A percentile compares a stretch with the other conserved stretches of the same genome.
Conservation (phyloP, 2,113 vertebrate genomes). For the Nothoprocta perdicaria region DNA sequence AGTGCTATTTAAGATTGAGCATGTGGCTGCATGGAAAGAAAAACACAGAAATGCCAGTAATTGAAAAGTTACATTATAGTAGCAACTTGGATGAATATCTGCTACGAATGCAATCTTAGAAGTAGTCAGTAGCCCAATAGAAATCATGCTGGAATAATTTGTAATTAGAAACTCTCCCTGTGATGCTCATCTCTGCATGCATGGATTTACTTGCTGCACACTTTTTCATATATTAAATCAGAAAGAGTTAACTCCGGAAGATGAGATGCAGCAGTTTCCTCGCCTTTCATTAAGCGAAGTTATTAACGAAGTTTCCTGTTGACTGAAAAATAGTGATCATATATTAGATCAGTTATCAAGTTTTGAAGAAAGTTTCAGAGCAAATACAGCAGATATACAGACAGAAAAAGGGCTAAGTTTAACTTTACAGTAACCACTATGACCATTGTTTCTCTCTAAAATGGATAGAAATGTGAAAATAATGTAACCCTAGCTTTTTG, state of each 20-base stretch:
- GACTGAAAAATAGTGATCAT: background rate
- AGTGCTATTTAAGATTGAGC: background rate
- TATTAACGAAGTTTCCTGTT: background rate
- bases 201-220: fast-evolving
- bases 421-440: background rate
- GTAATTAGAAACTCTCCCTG: background rate
- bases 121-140: background rate
- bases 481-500: background rate
- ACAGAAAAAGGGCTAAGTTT: background rate
- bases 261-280: background rate
- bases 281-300: background rate
- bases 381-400: background rate
- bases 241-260: background rate
- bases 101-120: background rate
- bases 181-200: background rate
- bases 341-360: background rate
- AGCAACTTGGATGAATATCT: background rate
- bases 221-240: background rate
- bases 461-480: background rate
- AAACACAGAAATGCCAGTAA: background rate
- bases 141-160: background rate
- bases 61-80: background rate
- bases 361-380: background rate
- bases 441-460: background rate
- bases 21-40: background rate